Percentiles rank a stretch among this genome's conserved stretches.
These are phyloP conservation scores for Noctua pronuba DNA, from an alignment of 2,888 invertebrate genomes.

Conservation along the genomic window DNA sequence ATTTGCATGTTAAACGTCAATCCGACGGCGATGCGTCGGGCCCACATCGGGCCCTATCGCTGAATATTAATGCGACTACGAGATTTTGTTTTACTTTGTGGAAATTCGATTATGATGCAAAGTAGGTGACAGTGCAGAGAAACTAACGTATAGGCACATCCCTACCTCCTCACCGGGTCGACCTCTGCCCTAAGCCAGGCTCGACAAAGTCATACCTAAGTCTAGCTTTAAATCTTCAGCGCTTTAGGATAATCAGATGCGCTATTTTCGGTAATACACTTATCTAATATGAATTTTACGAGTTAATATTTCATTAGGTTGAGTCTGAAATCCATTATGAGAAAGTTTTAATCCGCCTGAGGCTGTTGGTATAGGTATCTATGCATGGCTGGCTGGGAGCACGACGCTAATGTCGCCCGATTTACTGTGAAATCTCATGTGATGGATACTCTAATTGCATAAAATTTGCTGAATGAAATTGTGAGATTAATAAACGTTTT, in stretches of 20 bases:
- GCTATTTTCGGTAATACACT: conserved; percentile 30
- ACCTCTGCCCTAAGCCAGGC: conserved; percentile 6
- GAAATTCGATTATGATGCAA: conserved; percentile 90
- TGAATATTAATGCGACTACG: conserved; percentile 89
- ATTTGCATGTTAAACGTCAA: conserved; percentile 91
- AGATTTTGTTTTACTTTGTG: conserved; percentile 90
- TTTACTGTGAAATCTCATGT: conserved; percentile 69
- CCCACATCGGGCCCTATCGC: conserved; percentile 89
- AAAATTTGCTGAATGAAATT: conserved; percentile 46
- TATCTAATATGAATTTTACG: conserved; percentile 43
- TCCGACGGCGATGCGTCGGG: conserved; percentile 87
- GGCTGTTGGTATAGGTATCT: conserved; percentile 51
- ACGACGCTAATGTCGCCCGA: conserved; percentile 68
- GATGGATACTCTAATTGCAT: conserved; percentile 60
- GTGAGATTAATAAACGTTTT: conserved; percentile 54
- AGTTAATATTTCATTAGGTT: conserved; percentile 69
- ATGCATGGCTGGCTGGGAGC: conserved; percentile 63
- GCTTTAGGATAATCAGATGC: conserved; percentile 25
- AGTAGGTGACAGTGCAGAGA: conserved; percentile 79
- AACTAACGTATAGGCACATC: conserved; percentile 37
- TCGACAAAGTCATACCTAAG: conserved; percentile 44
- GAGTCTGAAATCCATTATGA: conserved; percentile 72
- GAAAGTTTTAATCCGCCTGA: conserved; percentile 73
- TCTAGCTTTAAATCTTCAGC: conserved; percentile 19
- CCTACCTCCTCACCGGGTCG: not conserved